Conservation (phyloP, 2,797 vertebrate species). For the Oryzias sinensis region DNA sequence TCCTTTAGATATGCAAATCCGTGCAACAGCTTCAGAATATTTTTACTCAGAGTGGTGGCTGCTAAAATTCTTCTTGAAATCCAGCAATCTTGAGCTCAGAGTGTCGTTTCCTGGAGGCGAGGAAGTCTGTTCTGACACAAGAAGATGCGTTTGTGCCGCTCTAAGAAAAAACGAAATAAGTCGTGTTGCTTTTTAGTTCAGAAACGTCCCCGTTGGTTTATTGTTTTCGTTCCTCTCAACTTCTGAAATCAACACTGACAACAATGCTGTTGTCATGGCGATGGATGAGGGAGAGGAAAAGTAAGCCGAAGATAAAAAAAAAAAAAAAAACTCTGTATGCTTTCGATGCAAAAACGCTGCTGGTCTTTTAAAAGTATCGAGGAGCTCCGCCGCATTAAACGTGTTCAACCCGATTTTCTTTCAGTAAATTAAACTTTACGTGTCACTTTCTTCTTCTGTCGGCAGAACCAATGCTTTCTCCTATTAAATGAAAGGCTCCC, state of each 20-base stretch:
- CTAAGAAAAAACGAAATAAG: constrained; percentile 14
- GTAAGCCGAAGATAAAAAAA: constrained; percentile 7
- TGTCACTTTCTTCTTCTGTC: constrained; percentile 15
- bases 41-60: constrained; percentile 30
- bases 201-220: constrained; percentile 19
- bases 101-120: constrained; percentile 10
- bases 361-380: constrained; percentile 19
- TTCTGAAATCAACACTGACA: constrained; percentile 44
- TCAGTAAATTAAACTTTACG: constrained; percentile 20
- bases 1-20: constrained; percentile 14
- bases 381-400: constrained; percentile 16
- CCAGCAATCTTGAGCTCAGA: constrained; percentile 31
- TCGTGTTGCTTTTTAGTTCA: constrained; percentile 32
- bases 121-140: constrained; percentile 24
- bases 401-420: constrained; percentile 13
- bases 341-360: constrained; percentile 21
- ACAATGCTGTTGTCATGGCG: constrained; percentile 16
- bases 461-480: constrained; percentile 25
- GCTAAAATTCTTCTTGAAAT: constrained; percentile 47
- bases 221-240: background rate
- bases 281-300: constrained; percentile 16
- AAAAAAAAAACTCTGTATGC: constrained; percentile 8
- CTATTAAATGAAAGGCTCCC: constrained; percentile 59
- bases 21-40: constrained; percentile 13
- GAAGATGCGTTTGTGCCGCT: constrained; percentile 15